Base-by-base conservation (phyloP, 2,797 vertebrate species). In the Tamandua tetradactyla region DNA sequence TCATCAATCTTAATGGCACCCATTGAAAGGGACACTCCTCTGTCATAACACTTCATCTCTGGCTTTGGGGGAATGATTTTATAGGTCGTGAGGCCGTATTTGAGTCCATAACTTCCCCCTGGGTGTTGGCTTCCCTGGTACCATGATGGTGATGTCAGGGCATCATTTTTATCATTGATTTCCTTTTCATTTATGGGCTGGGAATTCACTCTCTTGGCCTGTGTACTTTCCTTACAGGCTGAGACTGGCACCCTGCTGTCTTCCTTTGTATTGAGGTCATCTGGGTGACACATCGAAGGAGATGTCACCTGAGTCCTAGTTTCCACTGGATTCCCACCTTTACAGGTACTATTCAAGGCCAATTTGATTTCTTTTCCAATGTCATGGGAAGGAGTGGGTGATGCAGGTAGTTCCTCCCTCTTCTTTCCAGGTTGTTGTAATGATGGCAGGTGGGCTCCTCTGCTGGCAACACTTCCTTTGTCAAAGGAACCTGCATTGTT, bases 1-100 rank as follows among this genome's bases (percentile, higher is more conserved):
- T 99, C 99, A 13, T 99, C 99, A 30, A 99, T 99, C 97, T 99
- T 99, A 97, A 99, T 99, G 98, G 99, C 99, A 95, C 99, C 98
- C 3, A 93, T 87, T 15, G 98, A 98, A 52, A 98, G 90, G 5
- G 98, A 98, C 68, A 95, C 98, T 14, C 97, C 97, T 94, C 98
- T 98, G 68, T 97, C 97, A 0, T 98, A 98, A 74, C 95, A 97
- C 88, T 97, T 98, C 84, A 97, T 95, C 94, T 98, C 97, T 0
- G 99, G 98, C 95, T 99, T 99, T 4, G 98, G 98, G 89, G 99
- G 99, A 68, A 99, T 97, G 78, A 99, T 98, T 44, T 99, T 99
- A 96, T 99, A 99, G 0, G 99, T 99, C 47, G 98, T 99, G 98
- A 99, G 98, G 71, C 99, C 99, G 23, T 98, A 98, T 95, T 99